Conservation (phyloP, 2,888 invertebrate species). For the Rhamnusium bicolor region DNA sequence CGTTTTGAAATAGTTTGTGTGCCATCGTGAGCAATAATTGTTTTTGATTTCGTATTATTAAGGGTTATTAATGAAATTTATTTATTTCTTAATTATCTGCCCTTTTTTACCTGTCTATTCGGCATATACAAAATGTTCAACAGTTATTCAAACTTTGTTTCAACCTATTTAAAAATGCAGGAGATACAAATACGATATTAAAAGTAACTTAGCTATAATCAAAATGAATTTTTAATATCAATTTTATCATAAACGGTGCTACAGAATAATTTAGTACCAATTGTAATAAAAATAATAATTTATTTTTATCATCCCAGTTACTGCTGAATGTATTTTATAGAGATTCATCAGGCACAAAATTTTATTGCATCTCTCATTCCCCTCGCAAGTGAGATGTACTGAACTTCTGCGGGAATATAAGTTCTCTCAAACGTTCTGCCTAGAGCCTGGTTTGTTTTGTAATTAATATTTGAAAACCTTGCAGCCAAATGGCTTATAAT, state of each 20-base stretch:
- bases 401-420: not conserved
- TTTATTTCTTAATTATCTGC: too few relatives aligned
- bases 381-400: not conserved
- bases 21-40: too few relatives aligned
- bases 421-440: not conserved
- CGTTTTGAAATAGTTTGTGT: too few relatives aligned
- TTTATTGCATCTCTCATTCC: not conserved
- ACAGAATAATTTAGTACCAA: not conserved
- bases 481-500: slow-evolving; percentile 44
- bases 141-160: too few relatives aligned
- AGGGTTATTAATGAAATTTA: too few relatives aligned
- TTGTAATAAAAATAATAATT: not conserved
- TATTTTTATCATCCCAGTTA: not conserved
- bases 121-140: too few relatives aligned
- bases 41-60: too few relatives aligned
- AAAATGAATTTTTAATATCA: not conserved
- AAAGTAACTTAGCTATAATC: too few relatives aligned
- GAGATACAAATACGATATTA: too few relatives aligned
- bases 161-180: too few relatives aligned
- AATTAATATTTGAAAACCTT: slow-evolving; percentile 47
- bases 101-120: too few relatives aligned
- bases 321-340: not conserved
- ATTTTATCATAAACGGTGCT: not conserved
- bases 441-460: slow-evolving; percentile 37
- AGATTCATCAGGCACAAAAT: not conserved